A percentile compares a stretch with the other conserved stretches of the same genome.
phyloP scores from a whole-genome alignment of 2,888 invertebrate species.

The Hirtodrosophila histrioides region DNA sequence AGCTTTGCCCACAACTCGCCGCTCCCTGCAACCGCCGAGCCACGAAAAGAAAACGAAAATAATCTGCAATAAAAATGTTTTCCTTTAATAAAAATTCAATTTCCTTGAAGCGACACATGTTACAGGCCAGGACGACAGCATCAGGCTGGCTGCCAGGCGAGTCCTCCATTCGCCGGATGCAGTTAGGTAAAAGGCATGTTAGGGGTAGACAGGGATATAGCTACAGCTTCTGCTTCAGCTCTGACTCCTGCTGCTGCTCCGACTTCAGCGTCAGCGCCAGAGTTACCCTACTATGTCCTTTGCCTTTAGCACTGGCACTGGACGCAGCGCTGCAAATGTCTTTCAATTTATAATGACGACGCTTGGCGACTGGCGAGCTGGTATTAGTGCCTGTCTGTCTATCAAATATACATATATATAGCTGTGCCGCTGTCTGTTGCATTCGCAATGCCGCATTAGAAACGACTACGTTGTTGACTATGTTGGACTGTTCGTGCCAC shows the following conservation, averaged over 20 bases:
- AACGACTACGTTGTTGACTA: constrained; percentile 44
- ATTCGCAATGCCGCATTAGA: constrained; percentile 64
- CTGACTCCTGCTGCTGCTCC: neutral
- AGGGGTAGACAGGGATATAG: constrained; percentile 18
- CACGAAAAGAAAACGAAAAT: constrained; percentile 66
- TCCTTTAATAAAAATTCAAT: constrained; percentile 83
- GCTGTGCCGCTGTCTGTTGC: constrained; percentile 56
- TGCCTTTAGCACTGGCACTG: constrained; percentile 40
- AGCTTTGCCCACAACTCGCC: constrained; percentile 18
- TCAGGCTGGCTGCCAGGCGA: constrained; percentile 44
- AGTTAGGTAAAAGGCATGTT: constrained; percentile 61
- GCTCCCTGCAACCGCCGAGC: neutral
- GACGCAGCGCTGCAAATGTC: constrained; percentile 61
- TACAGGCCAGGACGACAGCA: constrained; percentile 43
- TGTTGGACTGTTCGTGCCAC: constrained; percentile 8
- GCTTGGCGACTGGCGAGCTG: constrained; percentile 40
- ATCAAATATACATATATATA: neutral
- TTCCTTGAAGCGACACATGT: constrained; percentile 81
- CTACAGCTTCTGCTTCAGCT: constrained; percentile 2
- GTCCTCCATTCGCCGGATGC: constrained; percentile 56
- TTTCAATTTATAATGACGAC: constrained; percentile 75
- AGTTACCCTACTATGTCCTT: constrained; percentile 1
- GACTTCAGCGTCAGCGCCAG: neutral
- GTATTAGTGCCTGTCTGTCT: constrained; percentile 32
- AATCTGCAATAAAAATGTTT: constrained; percentile 81